Evolutionary conservation across 2,888 invertebrate species (phyloP).

Genomic region (Proisotoma minuta): DNA sequence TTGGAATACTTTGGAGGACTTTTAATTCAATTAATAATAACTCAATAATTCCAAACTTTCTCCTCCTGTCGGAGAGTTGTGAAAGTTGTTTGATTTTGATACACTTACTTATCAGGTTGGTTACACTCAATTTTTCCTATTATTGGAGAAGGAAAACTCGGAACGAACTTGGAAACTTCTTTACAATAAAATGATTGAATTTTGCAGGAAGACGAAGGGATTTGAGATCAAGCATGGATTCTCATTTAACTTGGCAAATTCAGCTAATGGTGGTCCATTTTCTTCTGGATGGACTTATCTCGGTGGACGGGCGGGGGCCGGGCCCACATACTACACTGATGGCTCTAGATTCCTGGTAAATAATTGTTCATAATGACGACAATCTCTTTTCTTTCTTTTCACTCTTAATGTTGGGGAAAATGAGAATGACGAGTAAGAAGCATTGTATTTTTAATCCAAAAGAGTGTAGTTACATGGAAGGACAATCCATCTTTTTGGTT

Average conservation of each 20-base stretch:
- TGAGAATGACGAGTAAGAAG: too few species aligned
- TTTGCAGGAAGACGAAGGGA: slow-evolving; percentile 9
- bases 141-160: neutral
- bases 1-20: neutral
- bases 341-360: neutral
- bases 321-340: slow-evolving; percentile 1
- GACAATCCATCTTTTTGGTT: neutral
- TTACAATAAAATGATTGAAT: slow-evolving; percentile 5
- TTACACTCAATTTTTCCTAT: neutral
- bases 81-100: neutral
- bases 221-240: slow-evolving; percentile 17
- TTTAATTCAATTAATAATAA: slow-evolving; percentile 14
- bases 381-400: too few species aligned
- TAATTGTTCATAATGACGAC: too few species aligned
- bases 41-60: neutral
- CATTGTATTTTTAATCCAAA: too few species aligned
- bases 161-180: neutral
- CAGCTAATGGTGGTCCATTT: slow-evolving; percentile 9
- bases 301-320: slow-evolving; percentile 18
- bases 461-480: neutral
- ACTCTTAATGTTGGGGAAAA: neutral
- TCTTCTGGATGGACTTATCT: slow-evolving; percentile 10
- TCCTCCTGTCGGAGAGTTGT: neutral
- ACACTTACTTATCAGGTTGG: neutral
- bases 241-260: neutral